Evolutionary conservation across 1,140 invertebrate species (phyloP), one percentile per base, ranked within the genome.

Genomic region (Centruroides vittatus): DNA sequence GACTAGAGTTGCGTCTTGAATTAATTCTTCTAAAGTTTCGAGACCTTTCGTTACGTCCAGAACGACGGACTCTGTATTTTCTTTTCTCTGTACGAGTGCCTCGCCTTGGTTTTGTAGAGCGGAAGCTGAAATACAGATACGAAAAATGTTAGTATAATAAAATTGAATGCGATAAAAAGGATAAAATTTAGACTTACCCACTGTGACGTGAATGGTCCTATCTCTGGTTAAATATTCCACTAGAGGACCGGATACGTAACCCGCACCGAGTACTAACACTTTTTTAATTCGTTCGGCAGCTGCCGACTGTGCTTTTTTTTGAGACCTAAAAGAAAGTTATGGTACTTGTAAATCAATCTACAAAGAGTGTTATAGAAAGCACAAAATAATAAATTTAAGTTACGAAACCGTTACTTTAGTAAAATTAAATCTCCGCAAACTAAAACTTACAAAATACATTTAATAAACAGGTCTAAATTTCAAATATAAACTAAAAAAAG

Each of bases 181-280:
- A 23, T 23, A 23, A 23, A 23, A 41, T 41, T 41, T 3, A 61
- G 12, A 71, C 75, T 69, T 74, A 85, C 86, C 86, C 41, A 98
- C 82, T 5, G 85, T 89, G 23, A 99, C 84, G 13, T 80, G 79
- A 8, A 92, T 76, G 52, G 75, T 85, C 61, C 82, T 79, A 70
- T 96, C 88, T 55, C 88, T 78, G 50, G 89, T 81, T 4, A 98
- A 78, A 75, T 98, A 99, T 70, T 98, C 93, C 0, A 99, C 86
- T 1, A 97, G 75, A 0, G 96, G 96, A 0, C 84, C 84, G 5
- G 89, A 87, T 0, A 99, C 96, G 68, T 93, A 86, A 5, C 97
- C 97, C 55, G 96, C 92, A 1, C 97, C 97, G 4, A 99, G 76
- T 0, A 99, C 84, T 3, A 98, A 77, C 3, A 95, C 86, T 66